A percentile compares a stretch with the other conserved stretches of the same genome.
Evolutionary conservation across 2,113 vertebrate genomes (phyloP).

Genomic region (Rallus limicola): DNA sequence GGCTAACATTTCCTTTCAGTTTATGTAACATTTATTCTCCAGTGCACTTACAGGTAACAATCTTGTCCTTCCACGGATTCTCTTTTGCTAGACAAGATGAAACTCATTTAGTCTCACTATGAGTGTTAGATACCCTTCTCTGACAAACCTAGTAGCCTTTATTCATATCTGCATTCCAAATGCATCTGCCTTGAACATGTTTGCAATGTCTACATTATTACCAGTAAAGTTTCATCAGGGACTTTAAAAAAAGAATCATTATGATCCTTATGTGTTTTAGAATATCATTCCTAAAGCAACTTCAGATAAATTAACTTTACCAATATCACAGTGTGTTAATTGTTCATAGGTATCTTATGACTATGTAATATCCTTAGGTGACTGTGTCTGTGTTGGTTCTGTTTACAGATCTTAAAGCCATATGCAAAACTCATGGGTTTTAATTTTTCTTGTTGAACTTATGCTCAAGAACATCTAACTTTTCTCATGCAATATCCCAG

Average conservation of each 20-base stretch:
- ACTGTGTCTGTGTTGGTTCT: background rate
- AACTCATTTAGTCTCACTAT: background rate
- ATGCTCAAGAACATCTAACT: background rate
- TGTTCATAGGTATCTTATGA: background rate
- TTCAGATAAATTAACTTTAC: background rate
- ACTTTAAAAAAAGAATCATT: background rate
- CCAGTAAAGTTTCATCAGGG: background rate
- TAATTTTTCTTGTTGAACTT: background rate
- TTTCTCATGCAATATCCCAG: background rate
- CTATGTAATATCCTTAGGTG: background rate
- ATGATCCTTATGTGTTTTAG: background rate
- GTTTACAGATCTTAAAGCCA: background rate
- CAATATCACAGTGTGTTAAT: background rate
- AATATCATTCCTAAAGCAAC: background rate
- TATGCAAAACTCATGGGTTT: background rate
- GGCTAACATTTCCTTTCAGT: background rate
- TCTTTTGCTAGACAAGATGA: background rate
- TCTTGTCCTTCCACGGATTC: background rate
- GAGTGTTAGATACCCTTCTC: background rate
- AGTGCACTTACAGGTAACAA: background rate
- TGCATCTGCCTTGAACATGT: background rate
- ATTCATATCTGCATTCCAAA: background rate
- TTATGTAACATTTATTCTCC: background rate
- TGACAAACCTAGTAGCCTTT: background rate
- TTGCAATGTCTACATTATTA: background rate